A percentile compares a stretch with the other conserved stretches of the same genome.
Conservation (phyloP, 1,140 invertebrate species). For the Drosophila sp. region DNA sequence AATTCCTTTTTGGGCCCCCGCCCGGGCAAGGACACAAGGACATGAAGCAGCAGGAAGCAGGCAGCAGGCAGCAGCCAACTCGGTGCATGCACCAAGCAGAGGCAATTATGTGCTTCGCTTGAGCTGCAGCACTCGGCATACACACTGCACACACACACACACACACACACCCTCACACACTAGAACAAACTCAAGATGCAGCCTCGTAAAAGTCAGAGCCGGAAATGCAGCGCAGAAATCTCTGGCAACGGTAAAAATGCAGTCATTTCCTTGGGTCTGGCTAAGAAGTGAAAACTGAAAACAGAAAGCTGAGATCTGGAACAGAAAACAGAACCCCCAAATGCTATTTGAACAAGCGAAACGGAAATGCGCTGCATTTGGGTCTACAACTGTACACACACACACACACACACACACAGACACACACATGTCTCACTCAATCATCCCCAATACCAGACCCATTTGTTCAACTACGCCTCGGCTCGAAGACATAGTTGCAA, state of each 20-base stretch:
- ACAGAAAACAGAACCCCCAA: constrained; percentile 14
- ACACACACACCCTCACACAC: constrained; percentile 10
- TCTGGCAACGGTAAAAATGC: constrained; percentile 60
- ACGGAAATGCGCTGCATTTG: constrained; percentile 46
- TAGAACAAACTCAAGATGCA: constrained; percentile 52
- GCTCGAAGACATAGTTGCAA: constrained; percentile 21
- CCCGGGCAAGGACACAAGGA: constrained; percentile 10
- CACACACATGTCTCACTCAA: constrained; percentile 10
- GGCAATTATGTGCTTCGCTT: constrained; percentile 82
- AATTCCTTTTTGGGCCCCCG: constrained; percentile 69
- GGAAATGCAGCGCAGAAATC: constrained; percentile 74
- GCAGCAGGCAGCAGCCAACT: constrained; percentile 1
- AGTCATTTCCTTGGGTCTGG: constrained; percentile 51
- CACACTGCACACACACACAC: constrained; percentile 40
- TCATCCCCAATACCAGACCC: background rate
- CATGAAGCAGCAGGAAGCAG: constrained; percentile 10
- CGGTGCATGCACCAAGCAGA: constrained; percentile 36
- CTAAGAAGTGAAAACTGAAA: constrained; percentile 5
- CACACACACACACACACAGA: constrained; percentile 1
- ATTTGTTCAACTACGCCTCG: background rate
- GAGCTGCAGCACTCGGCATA: constrained; percentile 54
- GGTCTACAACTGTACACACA: constrained; percentile 16
- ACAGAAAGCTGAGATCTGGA: too few relatives aligned
- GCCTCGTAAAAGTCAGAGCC: constrained; percentile 73
- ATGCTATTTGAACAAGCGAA: constrained; percentile 31